Base-by-base conservation (phyloP, 2,797 vertebrate species). In the Carcharodon carcharias region DNA sequence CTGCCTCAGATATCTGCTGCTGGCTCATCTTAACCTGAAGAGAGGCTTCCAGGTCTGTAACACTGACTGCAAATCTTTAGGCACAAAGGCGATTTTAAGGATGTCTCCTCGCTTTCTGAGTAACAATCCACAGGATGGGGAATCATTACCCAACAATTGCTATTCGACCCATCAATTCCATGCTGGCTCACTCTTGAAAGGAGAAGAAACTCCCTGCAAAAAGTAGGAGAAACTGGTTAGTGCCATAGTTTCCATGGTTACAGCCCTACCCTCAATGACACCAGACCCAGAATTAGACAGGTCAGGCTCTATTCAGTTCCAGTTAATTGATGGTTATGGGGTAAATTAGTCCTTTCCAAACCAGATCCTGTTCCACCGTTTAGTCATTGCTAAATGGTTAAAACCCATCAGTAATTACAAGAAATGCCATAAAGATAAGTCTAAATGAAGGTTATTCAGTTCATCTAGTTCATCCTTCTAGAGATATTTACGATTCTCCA, bases 1-100 rank as follows among this genome's bases (percentile, higher is more conserved):
- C 93, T 69, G 0, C 12, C 35, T 96, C 56, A 21, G 56, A 77
- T 23, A 82, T 3, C 0, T 73, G 26, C 0, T 0, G 11, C 31
- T 58, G 96, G 77, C 96, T 96, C 97, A 97, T 97, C 96, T 96
- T 97, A 35, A 97, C 96, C 96, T 96, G 97, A 96, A 80, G 96
- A 96, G 73, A 69, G 58, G 63, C 96, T 73, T 9, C 58, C 58
- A 0, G 73, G 45, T 35, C n/a, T 65, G 89, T 61, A 6, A 35
- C 71, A 35, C 1, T 73, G 67, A 96, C 58, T 56, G 92, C 58
- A 69, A 58, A 56, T 50, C 45, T 50, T 50, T 50, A 50, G 45
- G 45, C 45, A 50, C 45, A 50, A 50, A 50, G 45, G 1, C 1
- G 45, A 45, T 0, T 11, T 45, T 35, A 23, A 5, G 77, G 35